phyloP scores from a whole-genome alignment of 2,113 vertebrate species.

The Leptodactylus fuscus region DNA sequence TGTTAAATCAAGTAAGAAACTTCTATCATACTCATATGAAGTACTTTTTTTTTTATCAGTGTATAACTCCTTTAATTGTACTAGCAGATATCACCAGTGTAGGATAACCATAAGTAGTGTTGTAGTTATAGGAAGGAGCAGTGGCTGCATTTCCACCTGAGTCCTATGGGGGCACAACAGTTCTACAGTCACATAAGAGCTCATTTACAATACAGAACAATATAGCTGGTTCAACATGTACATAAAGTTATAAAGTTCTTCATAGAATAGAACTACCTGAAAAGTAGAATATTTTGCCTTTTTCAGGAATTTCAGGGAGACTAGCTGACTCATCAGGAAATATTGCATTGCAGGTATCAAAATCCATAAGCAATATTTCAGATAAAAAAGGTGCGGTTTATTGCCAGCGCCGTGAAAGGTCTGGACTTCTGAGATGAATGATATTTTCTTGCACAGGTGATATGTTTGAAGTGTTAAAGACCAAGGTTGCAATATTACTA shows the following conservation, averaged over 20 bases:
- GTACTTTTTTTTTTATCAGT: too few relatives aligned
- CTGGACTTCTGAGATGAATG: constrained; percentile 14
- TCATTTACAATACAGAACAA: too few relatives aligned
- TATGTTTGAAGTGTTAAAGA: constrained; percentile 42
- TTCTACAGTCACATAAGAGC: too few relatives aligned
- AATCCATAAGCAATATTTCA: constrained; percentile 47
- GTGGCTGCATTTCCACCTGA: too few relatives aligned
- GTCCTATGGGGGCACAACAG: too few relatives aligned
- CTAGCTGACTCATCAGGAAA: constrained; percentile 40
- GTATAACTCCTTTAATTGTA: too few relatives aligned
- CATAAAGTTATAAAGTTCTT: neutral
- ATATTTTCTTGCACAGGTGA: constrained; percentile 36
- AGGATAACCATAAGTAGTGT: too few relatives aligned
- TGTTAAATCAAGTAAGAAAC: too few relatives aligned
- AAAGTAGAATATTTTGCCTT: neutral
- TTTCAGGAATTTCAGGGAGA: neutral
- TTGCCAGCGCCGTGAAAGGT: constrained; percentile 22
- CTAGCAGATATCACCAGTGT: too few relatives aligned
- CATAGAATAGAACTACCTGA: neutral
- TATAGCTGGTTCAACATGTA: too few relatives aligned
- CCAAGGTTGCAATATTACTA: constrained; percentile 43
- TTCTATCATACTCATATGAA: too few relatives aligned
- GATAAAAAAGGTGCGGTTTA: constrained; percentile 10
- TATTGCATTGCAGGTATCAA: constrained; percentile 26
- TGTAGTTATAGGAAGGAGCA: too few relatives aligned